Evolutionary conservation across 2,888 invertebrate species (phyloP).

Genomic region (Isoperla grammatica): DNA sequence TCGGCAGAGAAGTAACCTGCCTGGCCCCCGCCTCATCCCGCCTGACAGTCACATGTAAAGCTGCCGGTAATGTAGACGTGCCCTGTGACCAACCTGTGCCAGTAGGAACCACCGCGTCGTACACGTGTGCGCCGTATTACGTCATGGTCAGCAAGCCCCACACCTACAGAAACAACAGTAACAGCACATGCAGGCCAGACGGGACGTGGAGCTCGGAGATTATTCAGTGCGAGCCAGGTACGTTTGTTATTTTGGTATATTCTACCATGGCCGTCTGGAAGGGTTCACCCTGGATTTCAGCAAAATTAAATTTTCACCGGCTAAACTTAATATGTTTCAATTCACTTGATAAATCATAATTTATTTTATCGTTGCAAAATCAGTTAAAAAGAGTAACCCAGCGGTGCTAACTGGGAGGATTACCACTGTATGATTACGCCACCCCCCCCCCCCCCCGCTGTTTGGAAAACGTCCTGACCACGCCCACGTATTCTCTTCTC

Average conservation of each 20-base stretch:
- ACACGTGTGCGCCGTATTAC: conserved; percentile 42
- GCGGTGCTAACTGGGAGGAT: no score
- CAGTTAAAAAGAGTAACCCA: no score
- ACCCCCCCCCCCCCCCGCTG: no score
- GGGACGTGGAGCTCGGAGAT: conserved; percentile 43
- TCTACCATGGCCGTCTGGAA: no score
- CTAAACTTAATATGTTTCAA: not conserved
- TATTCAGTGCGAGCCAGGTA: conserved; percentile 41
- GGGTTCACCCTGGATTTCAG: no score
- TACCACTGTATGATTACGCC: no score
- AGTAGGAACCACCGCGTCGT: conserved; percentile 39
- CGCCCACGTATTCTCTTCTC: no score
- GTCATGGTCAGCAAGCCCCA: conserved; percentile 17
- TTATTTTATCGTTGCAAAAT: no score
- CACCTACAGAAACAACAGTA: conserved; percentile 32
- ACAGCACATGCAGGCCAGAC: conserved; percentile 41
- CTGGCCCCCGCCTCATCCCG: conserved; percentile 34
- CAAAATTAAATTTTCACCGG: no score
- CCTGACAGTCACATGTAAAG: conserved; percentile 37
- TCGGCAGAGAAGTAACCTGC: conserved; percentile 31
- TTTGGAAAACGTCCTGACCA: no score
- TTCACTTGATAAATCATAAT: no score
- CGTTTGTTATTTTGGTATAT: no score
- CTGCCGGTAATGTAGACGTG: conserved; percentile 29
- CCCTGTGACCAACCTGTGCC: conserved; percentile 39